phyloP scores from a whole-genome alignment of 2,888 invertebrate genomes.

The Drosophila affinis region DNA sequence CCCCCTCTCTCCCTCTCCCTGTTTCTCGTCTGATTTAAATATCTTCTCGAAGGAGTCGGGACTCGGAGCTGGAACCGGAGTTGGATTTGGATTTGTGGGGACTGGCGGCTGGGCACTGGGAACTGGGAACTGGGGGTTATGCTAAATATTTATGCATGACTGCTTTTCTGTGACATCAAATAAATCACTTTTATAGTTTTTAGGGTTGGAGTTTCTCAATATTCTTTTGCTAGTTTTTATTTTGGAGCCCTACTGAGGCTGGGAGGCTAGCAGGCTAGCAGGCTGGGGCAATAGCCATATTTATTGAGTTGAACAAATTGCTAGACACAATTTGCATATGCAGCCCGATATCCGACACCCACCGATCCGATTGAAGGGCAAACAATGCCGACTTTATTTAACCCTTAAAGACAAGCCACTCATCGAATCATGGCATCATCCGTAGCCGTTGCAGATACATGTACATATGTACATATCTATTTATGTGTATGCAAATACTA shows the following conservation, averaged over 20 bases:
- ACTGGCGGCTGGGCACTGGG: conserved; percentile 17
- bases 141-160: conserved; percentile 80
- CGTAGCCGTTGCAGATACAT: background rate
- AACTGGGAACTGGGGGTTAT: conserved; percentile 59
- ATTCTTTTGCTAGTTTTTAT: conserved; percentile 24
- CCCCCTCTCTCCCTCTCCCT: background rate
- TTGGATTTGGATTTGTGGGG: conserved; percentile 50
- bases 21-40: conserved; percentile 39
- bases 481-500: no score
- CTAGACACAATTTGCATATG: conserved; percentile 48
- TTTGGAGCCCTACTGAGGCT: conserved; percentile 35
- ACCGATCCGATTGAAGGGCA: conserved; percentile 41
- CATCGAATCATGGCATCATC: background rate
- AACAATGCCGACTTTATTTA: conserved; percentile 43
- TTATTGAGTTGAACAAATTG: conserved; percentile 56
- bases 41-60: conserved; percentile 30
- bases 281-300: conserved; percentile 37
- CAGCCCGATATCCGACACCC: conserved; percentile 12
- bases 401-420: conserved; percentile 21
- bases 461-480: background rate
- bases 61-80: conserved; percentile 9
- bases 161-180: conserved; percentile 79
- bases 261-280: background rate
- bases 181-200: conserved; percentile 76
- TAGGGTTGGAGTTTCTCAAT: conserved; percentile 33